phyloP scores from a whole-genome alignment of 2,888 invertebrate genomes.

The Epirrita christyi region DNA sequence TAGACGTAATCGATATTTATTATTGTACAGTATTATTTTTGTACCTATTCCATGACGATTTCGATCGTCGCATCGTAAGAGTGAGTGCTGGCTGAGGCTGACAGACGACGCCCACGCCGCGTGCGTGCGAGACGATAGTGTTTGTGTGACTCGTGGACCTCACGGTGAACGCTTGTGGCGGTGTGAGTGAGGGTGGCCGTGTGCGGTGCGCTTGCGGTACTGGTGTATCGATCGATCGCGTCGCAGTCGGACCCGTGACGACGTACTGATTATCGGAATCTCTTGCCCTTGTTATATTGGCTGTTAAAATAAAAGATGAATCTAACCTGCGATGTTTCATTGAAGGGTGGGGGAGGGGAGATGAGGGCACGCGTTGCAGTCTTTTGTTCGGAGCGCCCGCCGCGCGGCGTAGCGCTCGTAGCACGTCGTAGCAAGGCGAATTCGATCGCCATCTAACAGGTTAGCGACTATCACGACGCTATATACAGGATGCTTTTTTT shows the following conservation, averaged over 20 bases:
- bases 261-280: constrained; percentile 39
- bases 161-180: neutral
- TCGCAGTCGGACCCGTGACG: neutral
- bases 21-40: constrained; percentile 77
- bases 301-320: constrained; percentile 65
- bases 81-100: constrained; percentile 17
- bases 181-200: neutral
- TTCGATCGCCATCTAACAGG: too few species aligned
- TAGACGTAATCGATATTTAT: constrained; percentile 55
- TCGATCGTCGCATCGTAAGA: constrained; percentile 47
- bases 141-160: too few species aligned
- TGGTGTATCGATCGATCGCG: neutral
- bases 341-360: constrained; percentile 8
- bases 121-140: too few species aligned
- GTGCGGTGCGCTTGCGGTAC: constrained; percentile 8
- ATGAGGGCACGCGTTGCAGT: constrained; percentile 59
- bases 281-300: constrained; percentile 69
- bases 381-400: constrained; percentile 47
- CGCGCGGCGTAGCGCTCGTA: neutral
- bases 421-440: constrained; percentile 4
- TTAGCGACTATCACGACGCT: too few species aligned
- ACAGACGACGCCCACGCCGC: too few species aligned
- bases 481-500: too few species aligned
- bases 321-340: constrained; percentile 40
- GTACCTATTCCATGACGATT: constrained; percentile 61